Evolutionary conservation across 2,888 invertebrate species (phyloP).

Genomic region (Drosophila setosimentum): DNA sequence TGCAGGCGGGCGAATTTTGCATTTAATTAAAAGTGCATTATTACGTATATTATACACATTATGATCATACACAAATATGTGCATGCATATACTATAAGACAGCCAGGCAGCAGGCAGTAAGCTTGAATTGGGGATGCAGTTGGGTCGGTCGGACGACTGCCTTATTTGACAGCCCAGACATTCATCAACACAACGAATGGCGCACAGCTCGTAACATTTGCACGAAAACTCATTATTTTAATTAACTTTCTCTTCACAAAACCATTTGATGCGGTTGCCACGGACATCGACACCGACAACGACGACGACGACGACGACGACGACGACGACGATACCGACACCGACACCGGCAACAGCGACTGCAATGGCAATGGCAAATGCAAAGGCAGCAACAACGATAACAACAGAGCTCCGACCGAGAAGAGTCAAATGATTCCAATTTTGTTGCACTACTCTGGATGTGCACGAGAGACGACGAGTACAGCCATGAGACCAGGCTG

Average conservation of each 20-base stretch:
- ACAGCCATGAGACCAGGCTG: constrained; percentile 15
- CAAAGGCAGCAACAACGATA: constrained; percentile 9
- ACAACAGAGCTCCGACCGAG: constrained; percentile 24
- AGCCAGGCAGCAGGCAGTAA: constrained; percentile 28
- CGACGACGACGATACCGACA: constrained; percentile 5
- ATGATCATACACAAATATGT: constrained; percentile 33
- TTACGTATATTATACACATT: constrained; percentile 57
- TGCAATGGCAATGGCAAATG: constrained; percentile 3
- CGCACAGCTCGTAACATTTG: constrained; percentile 61
- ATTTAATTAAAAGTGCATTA: constrained; percentile 82
- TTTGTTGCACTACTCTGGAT: constrained; percentile 47
- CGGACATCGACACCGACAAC: constrained; percentile 58
- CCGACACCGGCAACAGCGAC: constrained; percentile 14
- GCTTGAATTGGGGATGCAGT: constrained; percentile 26
- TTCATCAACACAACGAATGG: constrained; percentile 65
- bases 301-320: constrained; percentile 22
- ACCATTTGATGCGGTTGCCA: constrained; percentile 66
- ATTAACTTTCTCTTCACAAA: constrained; percentile 83
- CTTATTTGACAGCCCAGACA: constrained; percentile 68
- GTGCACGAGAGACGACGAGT: constrained; percentile 6
- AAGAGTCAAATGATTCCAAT: constrained; percentile 51
- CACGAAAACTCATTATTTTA: constrained; percentile 83
- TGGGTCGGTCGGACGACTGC: constrained; percentile 33
- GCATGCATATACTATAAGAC: constrained; percentile 36
- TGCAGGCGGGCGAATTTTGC: constrained; percentile 35